phyloP scores from a whole-genome alignment of 2,888 invertebrate genomes.

The Dastarcus helophoroides region DNA sequence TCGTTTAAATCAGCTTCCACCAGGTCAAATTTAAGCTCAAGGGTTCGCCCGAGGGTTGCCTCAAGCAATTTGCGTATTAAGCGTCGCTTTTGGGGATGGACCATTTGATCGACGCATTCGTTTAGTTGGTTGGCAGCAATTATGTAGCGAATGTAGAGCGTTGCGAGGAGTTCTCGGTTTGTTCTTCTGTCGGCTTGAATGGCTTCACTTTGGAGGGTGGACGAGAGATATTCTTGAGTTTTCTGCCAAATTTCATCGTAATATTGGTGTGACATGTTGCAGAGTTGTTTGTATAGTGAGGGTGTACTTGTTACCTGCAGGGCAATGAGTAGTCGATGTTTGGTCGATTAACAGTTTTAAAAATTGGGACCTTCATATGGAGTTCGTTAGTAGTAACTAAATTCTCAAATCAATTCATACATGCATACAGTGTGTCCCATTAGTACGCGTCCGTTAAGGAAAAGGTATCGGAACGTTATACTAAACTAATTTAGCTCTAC shows the following conservation, averaged over 20 bases:
- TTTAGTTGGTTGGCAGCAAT: conserved; percentile 62
- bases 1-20: conserved; percentile 79
- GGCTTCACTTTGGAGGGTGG: conserved; percentile 49
- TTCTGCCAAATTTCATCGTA: conserved; percentile 59
- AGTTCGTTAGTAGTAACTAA: no score
- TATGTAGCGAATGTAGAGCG: conserved; percentile 73
- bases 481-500: no score
- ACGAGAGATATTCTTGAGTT: conserved; percentile 52
- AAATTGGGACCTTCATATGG: no score
- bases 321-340: no score
- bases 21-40: conserved; percentile 81
- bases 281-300: no score
- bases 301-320: no score
- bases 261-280: conserved; percentile 63
- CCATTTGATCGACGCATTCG: conserved; percentile 76
- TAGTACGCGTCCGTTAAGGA: no score
- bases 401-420: no score
- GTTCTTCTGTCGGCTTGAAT: conserved; percentile 49
- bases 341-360: no score
- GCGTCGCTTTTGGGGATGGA: conserved; percentile 85
- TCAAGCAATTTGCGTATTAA: conserved; percentile 65
- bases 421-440: no score
- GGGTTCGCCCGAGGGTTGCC: conserved; percentile 65
- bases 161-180: conserved; percentile 51
- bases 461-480: no score